These are phyloP conservation scores for Phalacrocorax aristotelis DNA, from an alignment of 2,113 vertebrate genomes.

Conservation along the genomic window DNA sequence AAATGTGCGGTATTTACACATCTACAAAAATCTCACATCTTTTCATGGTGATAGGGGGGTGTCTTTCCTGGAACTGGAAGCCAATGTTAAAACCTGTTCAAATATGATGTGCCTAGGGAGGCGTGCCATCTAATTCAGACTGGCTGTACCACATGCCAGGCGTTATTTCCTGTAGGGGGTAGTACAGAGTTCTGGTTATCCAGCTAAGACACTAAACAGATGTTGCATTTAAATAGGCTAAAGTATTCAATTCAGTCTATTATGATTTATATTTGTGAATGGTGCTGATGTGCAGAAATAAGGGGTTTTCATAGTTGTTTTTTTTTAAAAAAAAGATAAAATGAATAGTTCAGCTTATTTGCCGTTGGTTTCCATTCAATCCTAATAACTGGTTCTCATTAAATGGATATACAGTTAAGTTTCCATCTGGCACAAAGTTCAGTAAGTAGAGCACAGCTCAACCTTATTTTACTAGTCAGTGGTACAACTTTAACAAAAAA, in stretches of 20 bases:
- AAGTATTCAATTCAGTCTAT: not conserved
- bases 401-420: not conserved
- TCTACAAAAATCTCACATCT: not conserved
- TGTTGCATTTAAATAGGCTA: not conserved
- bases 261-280: not conserved
- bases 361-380: not conserved
- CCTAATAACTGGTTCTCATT: not conserved
- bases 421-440: not conserved
- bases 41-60: not conserved
- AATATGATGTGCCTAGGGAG: not conserved
- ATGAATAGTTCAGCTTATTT: not conserved
- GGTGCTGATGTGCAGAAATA: not conserved
- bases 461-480: not conserved
- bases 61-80: not conserved
- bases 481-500: not conserved
- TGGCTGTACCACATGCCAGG: not conserved
- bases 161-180: slow-evolving; percentile 22
- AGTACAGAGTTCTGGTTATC: not conserved
- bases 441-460: not conserved
- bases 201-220: slow-evolving; percentile 55
- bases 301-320: not conserved
- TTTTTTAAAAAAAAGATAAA: not conserved
- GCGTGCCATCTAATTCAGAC: not conserved
- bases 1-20: not conserved
- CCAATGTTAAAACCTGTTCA: not conserved